A percentile compares a stretch with the other conserved stretches of the same genome.
These are phyloP conservation scores for Stegana nigrithorax DNA, from an alignment of 2,888 invertebrate genomes.

Conservation along the genomic window DNA sequence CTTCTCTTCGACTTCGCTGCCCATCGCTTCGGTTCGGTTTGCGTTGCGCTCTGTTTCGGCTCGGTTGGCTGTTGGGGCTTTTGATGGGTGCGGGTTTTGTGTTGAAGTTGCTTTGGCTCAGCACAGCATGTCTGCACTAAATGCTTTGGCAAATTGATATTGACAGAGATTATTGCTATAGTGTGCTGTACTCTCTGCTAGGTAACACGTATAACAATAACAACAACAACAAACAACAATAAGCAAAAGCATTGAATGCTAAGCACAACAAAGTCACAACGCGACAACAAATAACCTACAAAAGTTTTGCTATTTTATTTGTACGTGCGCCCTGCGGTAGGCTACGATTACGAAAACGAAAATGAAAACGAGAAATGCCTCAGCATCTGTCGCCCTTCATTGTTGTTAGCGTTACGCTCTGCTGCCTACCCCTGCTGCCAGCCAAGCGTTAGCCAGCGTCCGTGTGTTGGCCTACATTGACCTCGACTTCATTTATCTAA, in stretches of 20 bases:
- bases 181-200: slow-evolving; percentile 3
- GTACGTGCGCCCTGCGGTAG: neutral
- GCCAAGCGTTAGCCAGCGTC: no score
- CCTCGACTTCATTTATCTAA: slow-evolving; percentile 56
- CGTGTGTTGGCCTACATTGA: slow-evolving; percentile 48
- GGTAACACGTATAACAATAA: neutral
- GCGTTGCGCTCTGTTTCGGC: neutral
- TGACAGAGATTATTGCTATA: slow-evolving; percentile 62
- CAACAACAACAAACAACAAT: neutral
- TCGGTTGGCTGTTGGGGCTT: no score
- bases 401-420: slow-evolving; percentile 43
- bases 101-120: neutral
- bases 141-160: slow-evolving; percentile 57
- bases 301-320: slow-evolving; percentile 4
- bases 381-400: no score
- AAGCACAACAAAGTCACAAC: slow-evolving; percentile 6
- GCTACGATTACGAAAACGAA: no score
- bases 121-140: slow-evolving; percentile 11
- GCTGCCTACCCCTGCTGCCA: slow-evolving; percentile 37
- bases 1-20: no score
- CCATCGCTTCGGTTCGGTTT: slow-evolving; percentile 54
- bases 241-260: neutral
- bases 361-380: no score
- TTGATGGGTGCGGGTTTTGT: neutral
- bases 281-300: neutral